Conservation (phyloP, 2,113 vertebrate genomes). For the Sturnira hondurensis region DNA sequence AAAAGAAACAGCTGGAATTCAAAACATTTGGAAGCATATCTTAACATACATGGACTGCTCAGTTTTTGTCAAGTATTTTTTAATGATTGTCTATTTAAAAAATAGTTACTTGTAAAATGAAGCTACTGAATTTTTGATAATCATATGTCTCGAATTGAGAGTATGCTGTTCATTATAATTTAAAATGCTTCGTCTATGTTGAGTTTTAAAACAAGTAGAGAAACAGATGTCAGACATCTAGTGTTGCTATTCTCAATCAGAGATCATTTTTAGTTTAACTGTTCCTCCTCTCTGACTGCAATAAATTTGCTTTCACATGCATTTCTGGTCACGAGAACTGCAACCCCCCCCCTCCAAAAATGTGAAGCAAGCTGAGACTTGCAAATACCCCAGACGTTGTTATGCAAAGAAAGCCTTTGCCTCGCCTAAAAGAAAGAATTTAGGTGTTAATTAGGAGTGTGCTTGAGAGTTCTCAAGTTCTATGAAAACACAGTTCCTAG, state of each 20-base stretch:
- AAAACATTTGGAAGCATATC: slow-evolving; percentile 37
- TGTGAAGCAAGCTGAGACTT: slow-evolving; percentile 66
- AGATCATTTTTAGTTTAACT: slow-evolving; percentile 75
- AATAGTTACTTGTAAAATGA: slow-evolving; percentile 56
- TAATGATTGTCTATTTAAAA: slow-evolving; percentile 47
- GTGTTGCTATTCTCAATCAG: slow-evolving; percentile 72
- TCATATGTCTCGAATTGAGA: slow-evolving; percentile 55
- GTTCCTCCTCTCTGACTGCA: slow-evolving; percentile 63
- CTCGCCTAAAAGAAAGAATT: slow-evolving; percentile 50
- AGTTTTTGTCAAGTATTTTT: slow-evolving; percentile 31
- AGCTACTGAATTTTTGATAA: slow-evolving; percentile 57
- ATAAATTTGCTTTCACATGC: slow-evolving; percentile 73
- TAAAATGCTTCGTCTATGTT: slow-evolving; percentile 64
- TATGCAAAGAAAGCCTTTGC: slow-evolving; percentile 55
- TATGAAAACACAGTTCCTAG: background rate
- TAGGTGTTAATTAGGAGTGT: slow-evolving; percentile 64
- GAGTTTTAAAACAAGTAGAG: slow-evolving; percentile 70
- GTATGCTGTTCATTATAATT: slow-evolving; percentile 60
- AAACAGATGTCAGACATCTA: slow-evolving; percentile 76
- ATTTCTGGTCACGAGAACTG: slow-evolving; percentile 71
- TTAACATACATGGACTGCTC: slow-evolving; percentile 46
- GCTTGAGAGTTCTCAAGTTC: slow-evolving; percentile 19
- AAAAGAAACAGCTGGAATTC: slow-evolving; percentile 39
- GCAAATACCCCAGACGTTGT: slow-evolving; percentile 68
- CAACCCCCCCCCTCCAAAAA: slow-evolving; percentile 47